These are phyloP conservation scores for Stratiomys singularior DNA, from an alignment of 2,888 invertebrate species.

Conservation along the genomic window DNA sequence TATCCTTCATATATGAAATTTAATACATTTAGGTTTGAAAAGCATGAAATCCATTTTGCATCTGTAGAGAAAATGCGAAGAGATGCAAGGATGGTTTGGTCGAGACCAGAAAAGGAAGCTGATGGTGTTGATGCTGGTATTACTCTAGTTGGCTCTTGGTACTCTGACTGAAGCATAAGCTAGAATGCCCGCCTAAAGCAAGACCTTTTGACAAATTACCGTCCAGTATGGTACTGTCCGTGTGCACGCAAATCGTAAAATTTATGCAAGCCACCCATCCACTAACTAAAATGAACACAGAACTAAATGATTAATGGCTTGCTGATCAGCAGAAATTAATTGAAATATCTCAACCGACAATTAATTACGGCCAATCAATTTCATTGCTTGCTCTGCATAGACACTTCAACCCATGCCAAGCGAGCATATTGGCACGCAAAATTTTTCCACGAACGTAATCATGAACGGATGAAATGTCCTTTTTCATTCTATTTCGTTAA, in stretches of 20 bases:
- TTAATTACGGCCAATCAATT: slow-evolving; percentile 49
- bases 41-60: slow-evolving; percentile 4
- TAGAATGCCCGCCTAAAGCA: not conserved
- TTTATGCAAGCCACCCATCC: slow-evolving; percentile 11
- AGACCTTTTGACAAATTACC: slow-evolving; percentile 25
- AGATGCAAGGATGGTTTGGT: slow-evolving; percentile 3
- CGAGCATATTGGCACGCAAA: too few species aligned
- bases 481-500: too few species aligned
- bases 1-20: too few species aligned
- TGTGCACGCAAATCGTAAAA: slow-evolving; percentile 9
- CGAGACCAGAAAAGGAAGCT: not conserved
- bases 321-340: slow-evolving; percentile 50
- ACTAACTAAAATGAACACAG: slow-evolving; percentile 18
- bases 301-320: slow-evolving; percentile 46
- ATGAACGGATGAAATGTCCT: too few species aligned
- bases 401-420: slow-evolving; percentile 6
- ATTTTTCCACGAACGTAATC: too few species aligned
- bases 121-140: not conserved
- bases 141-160: too few species aligned
- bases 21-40: not conserved
- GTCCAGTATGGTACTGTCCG: slow-evolving; percentile 20
- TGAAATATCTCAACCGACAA: slow-evolving; percentile 45
- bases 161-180: too few species aligned
- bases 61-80: not conserved
- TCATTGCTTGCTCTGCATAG: slow-evolving; percentile 32